A percentile compares a stretch with the other conserved stretches of the same genome.
Evolutionary conservation across 30 jellyfish, hydroid and myxozoan genomes (phyloP).

Genomic region (Chironex yamaguchii): DNA sequence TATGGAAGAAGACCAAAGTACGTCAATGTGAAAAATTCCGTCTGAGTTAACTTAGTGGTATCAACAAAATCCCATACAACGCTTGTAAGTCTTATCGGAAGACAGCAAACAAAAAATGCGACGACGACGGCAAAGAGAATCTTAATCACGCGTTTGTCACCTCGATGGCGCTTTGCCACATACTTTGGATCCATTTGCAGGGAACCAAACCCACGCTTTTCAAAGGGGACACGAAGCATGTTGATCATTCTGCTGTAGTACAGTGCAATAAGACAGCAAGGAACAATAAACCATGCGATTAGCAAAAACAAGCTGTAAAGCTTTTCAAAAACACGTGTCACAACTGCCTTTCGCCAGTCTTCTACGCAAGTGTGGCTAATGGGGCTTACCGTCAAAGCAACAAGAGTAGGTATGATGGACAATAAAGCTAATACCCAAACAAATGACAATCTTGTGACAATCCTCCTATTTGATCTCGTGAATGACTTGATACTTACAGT

Average conservation of each 20-base stretch:
- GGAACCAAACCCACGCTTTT: neutral
- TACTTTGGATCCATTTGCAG: too few relatives aligned
- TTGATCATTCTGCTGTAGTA: neutral
- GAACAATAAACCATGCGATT: neutral
- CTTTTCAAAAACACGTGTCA: neutral
- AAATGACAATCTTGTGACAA: neutral
- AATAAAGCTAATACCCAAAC: neutral
- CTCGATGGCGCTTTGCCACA: neutral
- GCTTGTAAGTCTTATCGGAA: slow-evolving; percentile 1
- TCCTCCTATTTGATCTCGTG: neutral
- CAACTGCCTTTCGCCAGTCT: neutral
- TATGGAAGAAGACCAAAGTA: neutral
- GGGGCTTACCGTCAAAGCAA: neutral
- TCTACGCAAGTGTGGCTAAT: neutral
- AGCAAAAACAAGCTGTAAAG: neutral
- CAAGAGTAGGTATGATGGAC: neutral
- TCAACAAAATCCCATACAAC: neutral
- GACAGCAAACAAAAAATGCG: slow-evolving; percentile 2
- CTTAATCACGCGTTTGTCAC: neutral
- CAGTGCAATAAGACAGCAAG: neutral
- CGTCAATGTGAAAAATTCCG: neutral
- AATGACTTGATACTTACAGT: neutral
- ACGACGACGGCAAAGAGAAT: neutral
- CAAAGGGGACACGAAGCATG: neutral
- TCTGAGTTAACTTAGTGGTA: neutral